Conservation (phyloP, 2,888 invertebrate genomes). For the Polyommatus icarus region DNA sequence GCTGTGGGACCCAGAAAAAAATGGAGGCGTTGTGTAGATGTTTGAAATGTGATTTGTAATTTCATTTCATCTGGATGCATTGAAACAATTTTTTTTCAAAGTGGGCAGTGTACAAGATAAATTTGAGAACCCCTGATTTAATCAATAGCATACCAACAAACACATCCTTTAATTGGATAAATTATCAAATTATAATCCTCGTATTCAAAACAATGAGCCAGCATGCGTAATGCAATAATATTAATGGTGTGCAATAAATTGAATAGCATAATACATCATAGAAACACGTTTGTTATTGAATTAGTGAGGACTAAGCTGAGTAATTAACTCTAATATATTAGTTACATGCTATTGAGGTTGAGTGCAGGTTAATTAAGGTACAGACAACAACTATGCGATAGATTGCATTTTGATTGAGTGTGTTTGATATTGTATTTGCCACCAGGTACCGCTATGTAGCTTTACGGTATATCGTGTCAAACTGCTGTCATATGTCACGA, state of each 20-base stretch:
- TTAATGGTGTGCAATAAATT: slow-evolving; percentile 11
- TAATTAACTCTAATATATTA: slow-evolving; percentile 1
- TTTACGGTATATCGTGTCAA: no score
- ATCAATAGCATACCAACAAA: neutral
- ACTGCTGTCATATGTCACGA: no score
- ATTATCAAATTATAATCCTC: neutral
- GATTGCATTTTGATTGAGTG: no score
- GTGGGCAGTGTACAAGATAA: no score
- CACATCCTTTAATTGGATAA: neutral
- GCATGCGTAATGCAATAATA: neutral
- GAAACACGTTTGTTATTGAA: neutral
- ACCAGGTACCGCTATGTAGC: no score
- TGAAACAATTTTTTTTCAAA: no score
- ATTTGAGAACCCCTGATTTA: no score
- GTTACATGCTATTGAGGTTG: slow-evolving; percentile 13
- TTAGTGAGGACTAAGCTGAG: neutral
- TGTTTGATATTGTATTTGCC: no score
- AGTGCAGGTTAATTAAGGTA: slow-evolving; percentile 9
- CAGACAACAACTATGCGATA: neutral
- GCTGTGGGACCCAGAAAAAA: no score
- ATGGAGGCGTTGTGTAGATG: no score
- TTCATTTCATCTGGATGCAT: no score
- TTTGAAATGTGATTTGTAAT: no score
- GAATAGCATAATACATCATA: slow-evolving; percentile 1
- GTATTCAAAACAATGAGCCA: neutral